These are phyloP conservation scores for Megastigmus dorsalis DNA, from an alignment of 2,888 invertebrate genomes.

Conservation along the genomic window DNA sequence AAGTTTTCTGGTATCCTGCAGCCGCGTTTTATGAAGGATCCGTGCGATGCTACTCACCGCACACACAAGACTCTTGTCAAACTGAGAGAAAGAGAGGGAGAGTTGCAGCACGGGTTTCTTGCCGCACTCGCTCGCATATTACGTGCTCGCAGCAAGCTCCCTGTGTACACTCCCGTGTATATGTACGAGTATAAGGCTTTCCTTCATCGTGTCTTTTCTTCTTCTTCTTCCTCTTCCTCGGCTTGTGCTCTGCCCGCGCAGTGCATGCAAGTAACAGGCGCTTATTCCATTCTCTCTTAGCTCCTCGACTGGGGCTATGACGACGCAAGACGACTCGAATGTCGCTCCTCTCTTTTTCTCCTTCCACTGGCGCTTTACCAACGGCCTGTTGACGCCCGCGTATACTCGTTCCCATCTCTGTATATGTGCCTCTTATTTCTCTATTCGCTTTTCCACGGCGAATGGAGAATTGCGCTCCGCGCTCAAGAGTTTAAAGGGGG, in stretches of 20 bases:
- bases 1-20: neutral
- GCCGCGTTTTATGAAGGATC: neutral
- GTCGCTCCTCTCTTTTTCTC: no score
- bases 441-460: neutral
- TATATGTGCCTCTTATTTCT: no score
- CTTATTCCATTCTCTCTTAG: no score
- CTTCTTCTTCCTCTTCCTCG: neutral
- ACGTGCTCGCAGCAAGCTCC: no score
- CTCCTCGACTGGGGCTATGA: neutral
- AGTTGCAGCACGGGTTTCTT: slow-evolving; percentile 15
- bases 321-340: no score
- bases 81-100: no score
- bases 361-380: slow-evolving; percentile 10
- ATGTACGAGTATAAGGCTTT: neutral
- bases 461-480: neutral
- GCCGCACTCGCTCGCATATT: no score
- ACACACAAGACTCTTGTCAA: slow-evolving; percentile 19
- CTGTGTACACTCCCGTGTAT: neutral
- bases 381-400: slow-evolving; percentile 18
- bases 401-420: neutral
- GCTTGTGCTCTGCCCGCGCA: neutral
- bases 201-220: neutral
- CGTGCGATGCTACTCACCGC: no score
- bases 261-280: no score
- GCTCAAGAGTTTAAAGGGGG: slow-evolving; percentile 8